These are phyloP conservation scores for Hypsibius dujardini DNA, from an alignment of 1,140 invertebrate genomes.

Conservation along the genomic window DNA sequence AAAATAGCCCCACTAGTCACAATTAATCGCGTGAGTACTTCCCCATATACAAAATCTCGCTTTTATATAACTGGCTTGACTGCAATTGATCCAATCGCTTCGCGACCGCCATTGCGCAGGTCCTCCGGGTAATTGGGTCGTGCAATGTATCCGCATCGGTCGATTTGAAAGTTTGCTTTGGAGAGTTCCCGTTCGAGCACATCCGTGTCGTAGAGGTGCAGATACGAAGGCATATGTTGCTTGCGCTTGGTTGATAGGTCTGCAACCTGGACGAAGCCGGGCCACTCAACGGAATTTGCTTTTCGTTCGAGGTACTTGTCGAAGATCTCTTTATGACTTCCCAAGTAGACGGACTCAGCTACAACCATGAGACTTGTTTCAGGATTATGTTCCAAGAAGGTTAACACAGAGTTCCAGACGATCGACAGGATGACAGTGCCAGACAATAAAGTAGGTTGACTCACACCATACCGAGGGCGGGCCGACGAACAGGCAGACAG, in stretches of 20 bases:
- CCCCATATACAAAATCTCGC: not conserved
- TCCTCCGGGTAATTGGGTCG: not conserved
- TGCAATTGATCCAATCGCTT: not conserved
- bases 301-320: constrained; percentile 1
- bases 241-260: not conserved
- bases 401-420: too few species aligned
- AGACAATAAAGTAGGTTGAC: too few species aligned
- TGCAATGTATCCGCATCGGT: not conserved
- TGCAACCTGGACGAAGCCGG: not conserved
- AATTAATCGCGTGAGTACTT: too few species aligned
- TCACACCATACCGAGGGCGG: too few species aligned
- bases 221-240: not conserved
- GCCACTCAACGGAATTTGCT: not conserved
- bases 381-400: too few species aligned
- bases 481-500: too few species aligned
- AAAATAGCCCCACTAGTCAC: too few species aligned
- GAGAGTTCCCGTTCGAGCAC: not conserved
- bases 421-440: too few species aligned
- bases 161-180: not conserved
- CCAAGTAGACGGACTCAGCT: not conserved
- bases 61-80: not conserved
- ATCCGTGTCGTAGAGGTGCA: not conserved
- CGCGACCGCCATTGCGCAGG: not conserved
- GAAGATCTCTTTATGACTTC: not conserved
- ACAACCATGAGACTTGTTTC: too few species aligned